phyloP scores from a whole-genome alignment of 2,113 vertebrate genomes.

The Castor canadensis region DNA sequence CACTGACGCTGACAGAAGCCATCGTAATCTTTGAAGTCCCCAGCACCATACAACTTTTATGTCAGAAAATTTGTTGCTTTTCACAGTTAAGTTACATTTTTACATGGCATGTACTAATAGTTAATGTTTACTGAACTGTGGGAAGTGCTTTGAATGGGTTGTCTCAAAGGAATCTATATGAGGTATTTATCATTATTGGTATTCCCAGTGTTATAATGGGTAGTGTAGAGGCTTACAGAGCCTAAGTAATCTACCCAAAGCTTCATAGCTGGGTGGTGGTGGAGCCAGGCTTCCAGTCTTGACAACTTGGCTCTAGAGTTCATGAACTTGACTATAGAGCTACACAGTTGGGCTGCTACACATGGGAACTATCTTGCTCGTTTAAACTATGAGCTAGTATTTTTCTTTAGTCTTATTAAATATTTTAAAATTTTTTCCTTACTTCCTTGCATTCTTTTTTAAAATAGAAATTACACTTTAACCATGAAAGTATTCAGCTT shows the following conservation, averaged over 20 bases:
- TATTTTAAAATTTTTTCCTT: neutral
- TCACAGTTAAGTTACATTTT: neutral
- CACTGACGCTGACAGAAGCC: neutral
- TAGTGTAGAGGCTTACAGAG: neutral
- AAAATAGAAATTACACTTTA: too few species aligned
- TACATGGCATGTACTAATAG: neutral
- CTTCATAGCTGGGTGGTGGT: neutral
- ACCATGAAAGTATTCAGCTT: neutral
- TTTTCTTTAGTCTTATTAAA: conserved; percentile 7
- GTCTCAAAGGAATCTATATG: neutral
- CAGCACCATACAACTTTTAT: conserved; percentile 5
- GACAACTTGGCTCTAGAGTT: neutral
- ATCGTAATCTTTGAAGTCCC: neutral
- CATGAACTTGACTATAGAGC: neutral
- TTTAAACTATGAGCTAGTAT: neutral
- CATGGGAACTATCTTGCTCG: neutral
- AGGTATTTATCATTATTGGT: neutral
- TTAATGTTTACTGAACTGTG: neutral
- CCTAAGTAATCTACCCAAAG: neutral
- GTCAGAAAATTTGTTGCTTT: neutral
- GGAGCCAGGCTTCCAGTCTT: neutral
- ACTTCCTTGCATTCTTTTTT: neutral
- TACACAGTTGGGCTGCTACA: neutral
- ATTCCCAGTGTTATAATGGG: neutral
- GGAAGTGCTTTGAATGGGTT: neutral